Conservation (phyloP, 2,113 vertebrate genomes). For the Cacatua alba region DNA sequence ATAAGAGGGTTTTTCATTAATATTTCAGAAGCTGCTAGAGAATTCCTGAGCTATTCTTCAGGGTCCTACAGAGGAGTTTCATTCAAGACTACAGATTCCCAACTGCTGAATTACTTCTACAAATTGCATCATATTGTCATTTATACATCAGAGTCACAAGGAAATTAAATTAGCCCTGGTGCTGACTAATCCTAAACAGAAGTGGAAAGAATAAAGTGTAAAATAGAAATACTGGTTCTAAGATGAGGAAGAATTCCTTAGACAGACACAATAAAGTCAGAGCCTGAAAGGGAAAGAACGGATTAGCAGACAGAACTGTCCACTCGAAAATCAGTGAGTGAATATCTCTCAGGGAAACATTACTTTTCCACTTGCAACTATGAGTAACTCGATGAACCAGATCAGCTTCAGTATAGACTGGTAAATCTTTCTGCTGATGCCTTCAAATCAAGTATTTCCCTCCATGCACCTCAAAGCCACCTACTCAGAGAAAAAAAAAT, state of each 20-base stretch:
- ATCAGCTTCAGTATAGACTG: neutral
- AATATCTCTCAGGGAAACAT: neutral
- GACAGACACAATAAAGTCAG: neutral
- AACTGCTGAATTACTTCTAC: neutral
- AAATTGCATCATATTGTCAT: neutral
- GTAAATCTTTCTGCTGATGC: neutral
- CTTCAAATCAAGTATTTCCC: neutral
- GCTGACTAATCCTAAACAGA: neutral
- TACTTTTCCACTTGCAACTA: neutral
- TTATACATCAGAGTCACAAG: neutral
- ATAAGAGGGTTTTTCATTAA: neutral
- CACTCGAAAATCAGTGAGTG: neutral
- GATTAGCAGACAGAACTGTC: neutral
- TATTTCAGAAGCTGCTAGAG: neutral
- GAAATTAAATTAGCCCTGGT: neutral
- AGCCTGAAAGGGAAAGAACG: neutral
- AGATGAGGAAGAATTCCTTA: neutral
- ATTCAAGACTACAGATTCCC: neutral
- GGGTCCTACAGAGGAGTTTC: neutral
- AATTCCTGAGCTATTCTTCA: neutral
- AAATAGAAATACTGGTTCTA: neutral
- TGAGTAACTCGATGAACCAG: neutral
- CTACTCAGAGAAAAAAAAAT: neutral
- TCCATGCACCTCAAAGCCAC: neutral
- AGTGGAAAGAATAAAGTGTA: neutral